Base-by-base conservation (phyloP, 1,140 invertebrate species). In the Aphidius ervi region DNA sequence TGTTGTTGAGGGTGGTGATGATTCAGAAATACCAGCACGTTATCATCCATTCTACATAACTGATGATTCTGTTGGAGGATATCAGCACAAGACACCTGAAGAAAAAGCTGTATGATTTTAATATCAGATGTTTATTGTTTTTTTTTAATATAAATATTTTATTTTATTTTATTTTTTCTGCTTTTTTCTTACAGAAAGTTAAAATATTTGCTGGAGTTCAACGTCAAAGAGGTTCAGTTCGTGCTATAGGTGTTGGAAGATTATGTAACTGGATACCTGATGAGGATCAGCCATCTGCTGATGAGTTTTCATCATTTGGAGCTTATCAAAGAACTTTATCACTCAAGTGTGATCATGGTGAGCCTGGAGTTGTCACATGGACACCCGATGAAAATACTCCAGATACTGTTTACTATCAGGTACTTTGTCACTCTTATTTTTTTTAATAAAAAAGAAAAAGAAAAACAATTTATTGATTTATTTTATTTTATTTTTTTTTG, bases 1-100 rank as follows among this genome's bases (percentile, higher is more conserved):
- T 73, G 87, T 95, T 8, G 86, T 91, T 0, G 94, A 97, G 78
- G 94, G 91, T 4, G 95, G 95, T 9, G 79, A 85, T 20, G 85
- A 97, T 74, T 81, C 89, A 0, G 84, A 89, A 3, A 80, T 84
- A 16, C 88, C 92, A 0, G 92, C 94, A 9, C 85, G 88, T 64
- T 94, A 93, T 74, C 94, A 98, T 82, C 95, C 95, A 6, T 93
- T 98, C 78, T 97, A 97, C 77, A 94, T 98, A 64, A 95, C 94
- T 20, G 92, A 97, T 70, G 94, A 96, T 78, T 85, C 91, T 0
- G 85, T 95, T 41, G 95, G 95, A 47, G 94, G 94, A 1, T 97
- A 91, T 74, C 84, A 87, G 60, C 88, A 94, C 75, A 94, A 96
- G 72, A 88, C 86, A 2, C 82, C 87, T 1, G 89, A 91, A 68